phyloP scores from a whole-genome alignment of 1,140 invertebrate genomes.

The Alviniconcha marisindica region DNA sequence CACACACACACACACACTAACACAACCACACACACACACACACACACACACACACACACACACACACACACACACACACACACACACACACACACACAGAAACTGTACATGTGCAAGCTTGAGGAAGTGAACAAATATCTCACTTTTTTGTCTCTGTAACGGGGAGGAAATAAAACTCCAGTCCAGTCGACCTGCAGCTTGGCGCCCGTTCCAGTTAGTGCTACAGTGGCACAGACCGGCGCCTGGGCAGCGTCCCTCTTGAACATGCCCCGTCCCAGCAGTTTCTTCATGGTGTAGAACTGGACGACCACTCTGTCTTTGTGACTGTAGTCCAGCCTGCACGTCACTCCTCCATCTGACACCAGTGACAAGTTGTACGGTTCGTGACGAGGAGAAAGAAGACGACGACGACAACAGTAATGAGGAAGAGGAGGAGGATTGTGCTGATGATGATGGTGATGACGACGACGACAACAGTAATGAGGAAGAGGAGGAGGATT shows the following conservation, averaged over 20 bases:
- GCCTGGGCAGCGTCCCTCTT: not conserved
- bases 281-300: not conserved
- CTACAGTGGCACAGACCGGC: not conserved
- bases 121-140: too few species aligned
- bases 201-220: not conserved
- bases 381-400: too few species aligned
- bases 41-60: not conserved
- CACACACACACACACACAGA: not conserved
- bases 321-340: not conserved
- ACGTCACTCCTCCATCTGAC: not conserved
- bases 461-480: too few species aligned
- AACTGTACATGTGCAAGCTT: too few species aligned
- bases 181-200: not conserved
- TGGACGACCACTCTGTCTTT: not conserved
- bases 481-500: too few species aligned
- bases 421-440: too few species aligned
- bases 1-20: too few species aligned
- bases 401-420: too few species aligned
- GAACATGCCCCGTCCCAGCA: constrained; percentile 3
- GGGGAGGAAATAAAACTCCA: not conserved
- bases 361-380: too few species aligned
- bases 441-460: too few species aligned
- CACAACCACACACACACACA: not conserved
- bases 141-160: not conserved
- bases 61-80: constrained; percentile 14